Conservation (phyloP, 2,797 vertebrate genomes). For the Esox masquinongy region DNA sequence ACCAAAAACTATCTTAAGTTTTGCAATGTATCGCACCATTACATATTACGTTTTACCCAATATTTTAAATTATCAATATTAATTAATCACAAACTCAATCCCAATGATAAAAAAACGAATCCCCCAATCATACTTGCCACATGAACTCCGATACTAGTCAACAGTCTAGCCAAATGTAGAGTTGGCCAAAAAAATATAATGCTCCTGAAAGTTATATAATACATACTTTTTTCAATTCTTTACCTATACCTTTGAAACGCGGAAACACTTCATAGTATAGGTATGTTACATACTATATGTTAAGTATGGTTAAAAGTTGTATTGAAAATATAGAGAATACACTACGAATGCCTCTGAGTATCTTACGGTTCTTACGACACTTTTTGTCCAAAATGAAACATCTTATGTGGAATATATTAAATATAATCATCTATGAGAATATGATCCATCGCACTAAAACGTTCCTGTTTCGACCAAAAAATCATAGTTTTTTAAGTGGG, state of each 20-base stretch:
- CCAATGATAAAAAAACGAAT: background rate
- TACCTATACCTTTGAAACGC: background rate
- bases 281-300: background rate
- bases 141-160: background rate
- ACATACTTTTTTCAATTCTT: background rate
- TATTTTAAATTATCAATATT: background rate
- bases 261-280: background rate
- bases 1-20: background rate
- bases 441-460: background rate
- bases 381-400: background rate
- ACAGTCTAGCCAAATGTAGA: background rate
- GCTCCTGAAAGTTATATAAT: background rate
- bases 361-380: background rate
- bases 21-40: too few relatives aligned
- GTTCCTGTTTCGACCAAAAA: background rate
- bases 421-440: background rate
- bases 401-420: background rate
- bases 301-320: background rate
- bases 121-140: background rate
- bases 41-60: background rate
- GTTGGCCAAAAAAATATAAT: background rate
- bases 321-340: background rate
- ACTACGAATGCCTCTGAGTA: background rate
- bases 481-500: background rate
- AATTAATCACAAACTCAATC: background rate